Evolutionary conservation across 2,888 invertebrate genomes (phyloP), one percentile per base, ranked within the genome.

Genomic region (Eretmocerus hayati): DNA sequence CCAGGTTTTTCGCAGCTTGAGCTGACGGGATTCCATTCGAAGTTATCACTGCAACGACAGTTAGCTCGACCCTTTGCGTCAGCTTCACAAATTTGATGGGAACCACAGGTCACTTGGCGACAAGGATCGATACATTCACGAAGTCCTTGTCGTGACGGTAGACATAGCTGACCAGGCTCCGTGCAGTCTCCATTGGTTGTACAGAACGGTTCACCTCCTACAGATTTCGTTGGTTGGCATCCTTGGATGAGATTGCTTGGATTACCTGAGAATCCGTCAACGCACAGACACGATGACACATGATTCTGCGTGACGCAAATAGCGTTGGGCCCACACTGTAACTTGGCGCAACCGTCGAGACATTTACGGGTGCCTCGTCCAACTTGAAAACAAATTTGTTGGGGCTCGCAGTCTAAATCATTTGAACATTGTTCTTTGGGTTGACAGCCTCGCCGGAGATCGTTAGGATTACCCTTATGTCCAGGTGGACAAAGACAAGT

Each of bases 241-340:
- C 92, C 92, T 5, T 78, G 73, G 53, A 79, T 78, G 18, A 89
- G 75, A 68, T 92, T 88, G 56, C 82, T 84, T 1, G 92, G 90
- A 71, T 88, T 86, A 22, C 92, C 93, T 43, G 77, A 73, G 65
- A 83, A 90, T 1, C 88, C 89, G 53, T 89, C 85, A 20, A 84
- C 78, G 65, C 93, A 93, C 52, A 91, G 83, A 64, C 92, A 93
- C 26, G 87, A 83, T 1, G 91, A 88, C 54, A 86, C 80, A 69
- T 92, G 92, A 63, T 85, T 85, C 61, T 88, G 83, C 15, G 87
- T 83, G 6, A 90, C 81, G 66, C 92, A 92, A 1, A 90, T 71
- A 3, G 92, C 90, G 69, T 92, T 92, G 0, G 91, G 90, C 11
- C 92, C 92, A 66, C 92, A 92, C 62, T 90, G 90, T 26, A 88